Percentiles rank a stretch among this genome's conserved stretches.
These are phyloP conservation scores for Oreortyx pictus DNA, from an alignment of 2,797 vertebrate species.

Conservation along the genomic window DNA sequence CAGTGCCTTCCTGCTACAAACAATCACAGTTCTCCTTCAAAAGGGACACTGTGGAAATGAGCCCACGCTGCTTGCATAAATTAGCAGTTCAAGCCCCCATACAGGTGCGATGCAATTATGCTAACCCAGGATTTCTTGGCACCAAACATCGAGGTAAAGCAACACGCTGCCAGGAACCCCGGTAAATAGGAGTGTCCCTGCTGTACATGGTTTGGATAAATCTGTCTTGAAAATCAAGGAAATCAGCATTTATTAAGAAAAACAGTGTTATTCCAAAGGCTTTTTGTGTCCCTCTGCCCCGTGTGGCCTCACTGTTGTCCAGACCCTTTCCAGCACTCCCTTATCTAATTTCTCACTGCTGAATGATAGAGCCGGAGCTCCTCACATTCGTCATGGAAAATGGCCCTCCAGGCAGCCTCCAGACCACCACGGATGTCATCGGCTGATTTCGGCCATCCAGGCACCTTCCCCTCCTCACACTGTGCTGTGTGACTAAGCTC, in stretches of 20 bases:
- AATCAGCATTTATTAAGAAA: not conserved
- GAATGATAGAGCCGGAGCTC: not conserved
- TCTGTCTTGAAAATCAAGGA: not conserved
- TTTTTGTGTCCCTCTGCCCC: not conserved
- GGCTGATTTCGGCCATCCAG: not conserved
- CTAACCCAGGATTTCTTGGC: not conserved
- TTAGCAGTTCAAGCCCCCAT: not conserved
- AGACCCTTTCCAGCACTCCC: not conserved
- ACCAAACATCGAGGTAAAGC: not conserved
- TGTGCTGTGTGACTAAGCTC: not conserved
- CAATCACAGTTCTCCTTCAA: not conserved
- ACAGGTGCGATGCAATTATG: not conserved
- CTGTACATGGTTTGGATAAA: not conserved
- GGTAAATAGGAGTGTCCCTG: not conserved
- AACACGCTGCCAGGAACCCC: not conserved
- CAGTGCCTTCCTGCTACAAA: not conserved
- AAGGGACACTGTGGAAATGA: not conserved
- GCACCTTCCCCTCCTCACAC: not conserved
- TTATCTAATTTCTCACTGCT: not conserved
- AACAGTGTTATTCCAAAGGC: not conserved
- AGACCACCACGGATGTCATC: not conserved
- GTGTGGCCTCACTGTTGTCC: not conserved
- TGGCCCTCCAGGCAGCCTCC: not conserved
- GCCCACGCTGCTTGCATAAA: not conserved
- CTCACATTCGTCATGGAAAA: not conserved